Evolutionary conservation across 2,797 vertebrate genomes (phyloP).

Genomic region (Acomys russatus): DNA sequence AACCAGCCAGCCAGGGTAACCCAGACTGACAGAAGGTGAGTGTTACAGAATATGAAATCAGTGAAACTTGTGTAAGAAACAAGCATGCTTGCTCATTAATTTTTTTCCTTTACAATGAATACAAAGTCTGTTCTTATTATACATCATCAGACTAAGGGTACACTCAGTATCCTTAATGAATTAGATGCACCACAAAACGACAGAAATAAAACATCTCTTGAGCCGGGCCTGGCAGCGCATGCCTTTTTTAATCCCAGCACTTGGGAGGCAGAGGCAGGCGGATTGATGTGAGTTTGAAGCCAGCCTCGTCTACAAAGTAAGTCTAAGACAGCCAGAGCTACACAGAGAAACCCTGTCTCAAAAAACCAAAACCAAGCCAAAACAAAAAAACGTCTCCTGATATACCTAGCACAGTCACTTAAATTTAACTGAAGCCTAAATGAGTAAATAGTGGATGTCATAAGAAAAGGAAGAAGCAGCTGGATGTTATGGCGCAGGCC

Average conservation of each 20-base stretch:
- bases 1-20: background rate
- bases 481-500: too few relatives aligned
- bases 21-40: background rate
- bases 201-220: conserved; percentile 1
- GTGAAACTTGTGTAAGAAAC: background rate
- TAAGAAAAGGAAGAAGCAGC: background rate
- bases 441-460: background rate
- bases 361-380: too few relatives aligned
- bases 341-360: too few relatives aligned
- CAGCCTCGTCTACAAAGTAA: too few relatives aligned
- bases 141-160: conserved; percentile 19
- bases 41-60: background rate
- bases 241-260: too few relatives aligned
- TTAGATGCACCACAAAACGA: background rate
- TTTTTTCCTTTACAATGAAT: conserved; percentile 40
- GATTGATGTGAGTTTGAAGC: too few relatives aligned
- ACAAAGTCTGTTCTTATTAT: conserved; percentile 3
- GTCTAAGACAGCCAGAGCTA: too few relatives aligned
- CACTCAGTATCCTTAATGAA: background rate
- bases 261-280: too few relatives aligned
- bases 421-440: conserved; percentile 43
- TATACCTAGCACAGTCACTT: conserved; percentile 23
- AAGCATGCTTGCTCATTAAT: background rate
- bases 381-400: background rate
- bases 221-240: too few relatives aligned